Percentiles rank a stretch among this genome's conserved stretches.
These are phyloP conservation scores for Zaprionus capensis DNA, from an alignment of 1,140 invertebrate species.

Conservation along the genomic window DNA sequence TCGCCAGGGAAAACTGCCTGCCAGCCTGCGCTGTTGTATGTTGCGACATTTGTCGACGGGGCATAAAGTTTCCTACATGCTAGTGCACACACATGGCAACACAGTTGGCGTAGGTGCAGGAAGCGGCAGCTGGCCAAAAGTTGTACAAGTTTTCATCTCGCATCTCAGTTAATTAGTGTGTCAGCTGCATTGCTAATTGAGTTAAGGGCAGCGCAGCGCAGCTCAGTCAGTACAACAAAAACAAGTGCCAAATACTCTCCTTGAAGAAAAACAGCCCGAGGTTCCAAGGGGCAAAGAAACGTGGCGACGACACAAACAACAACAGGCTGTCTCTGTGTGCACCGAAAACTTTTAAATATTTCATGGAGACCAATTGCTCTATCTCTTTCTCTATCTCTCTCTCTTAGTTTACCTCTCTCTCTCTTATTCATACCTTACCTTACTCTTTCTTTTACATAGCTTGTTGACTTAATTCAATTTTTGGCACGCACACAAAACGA, in stretches of 20 bases:
- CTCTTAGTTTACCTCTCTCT: neutral
- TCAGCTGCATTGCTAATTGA: slow-evolving; percentile 75
- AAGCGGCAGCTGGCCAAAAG: slow-evolving; percentile 40
- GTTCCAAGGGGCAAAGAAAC: slow-evolving; percentile 3
- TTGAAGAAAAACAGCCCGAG: slow-evolving; percentile 32
- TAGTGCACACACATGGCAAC: neutral
- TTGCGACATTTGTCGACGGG: slow-evolving; percentile 7
- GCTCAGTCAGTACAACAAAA: slow-evolving; percentile 9
- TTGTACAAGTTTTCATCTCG: slow-evolving; percentile 61
- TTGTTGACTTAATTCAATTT: slow-evolving; percentile 45
- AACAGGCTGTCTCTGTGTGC: slow-evolving; percentile 13
- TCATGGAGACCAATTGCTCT: slow-evolving; percentile 14
- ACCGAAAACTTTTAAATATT: slow-evolving; percentile 41
- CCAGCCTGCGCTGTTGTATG: neutral
- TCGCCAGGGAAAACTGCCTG: slow-evolving; percentile 20
- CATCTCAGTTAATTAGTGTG: slow-evolving; percentile 72
- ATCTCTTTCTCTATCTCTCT: neutral
- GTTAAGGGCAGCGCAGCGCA: slow-evolving; percentile 43
- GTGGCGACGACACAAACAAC: slow-evolving; percentile 7
- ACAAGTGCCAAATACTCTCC: slow-evolving; percentile 30
- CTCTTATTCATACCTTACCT: neutral
- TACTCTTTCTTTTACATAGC: neutral
- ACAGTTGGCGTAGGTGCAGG: slow-evolving; percentile 5
- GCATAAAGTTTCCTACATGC: slow-evolving; percentile 21
- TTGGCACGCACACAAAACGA: slow-evolving; percentile 24